These are phyloP conservation scores for Cyprinodon brontotheroides DNA, from an alignment of 2,113 vertebrate species.

Conservation along the genomic window DNA sequence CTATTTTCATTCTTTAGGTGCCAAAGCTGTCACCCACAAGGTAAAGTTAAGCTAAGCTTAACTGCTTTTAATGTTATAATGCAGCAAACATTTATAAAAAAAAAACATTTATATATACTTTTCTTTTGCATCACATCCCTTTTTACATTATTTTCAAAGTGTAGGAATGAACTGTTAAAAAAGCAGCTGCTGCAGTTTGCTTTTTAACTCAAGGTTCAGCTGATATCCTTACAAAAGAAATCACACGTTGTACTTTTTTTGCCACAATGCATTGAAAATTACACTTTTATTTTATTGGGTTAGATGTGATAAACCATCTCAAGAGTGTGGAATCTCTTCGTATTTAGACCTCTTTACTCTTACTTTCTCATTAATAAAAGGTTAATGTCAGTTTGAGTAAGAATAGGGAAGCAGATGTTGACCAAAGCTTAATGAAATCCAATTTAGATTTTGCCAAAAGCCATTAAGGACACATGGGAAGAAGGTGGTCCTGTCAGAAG, in stretches of 20 bases:
- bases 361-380: too few species aligned
- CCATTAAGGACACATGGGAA: too few species aligned
- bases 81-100: background rate
- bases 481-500: too few species aligned
- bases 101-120: background rate
- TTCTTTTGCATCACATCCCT: background rate
- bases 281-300: background rate
- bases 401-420: too few species aligned
- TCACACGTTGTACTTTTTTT: background rate
- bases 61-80: background rate
- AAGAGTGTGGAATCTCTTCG: background rate
- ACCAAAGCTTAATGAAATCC: too few species aligned
- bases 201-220: constrained; percentile 8
- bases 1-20: constrained; percentile 44
- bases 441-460: too few species aligned
- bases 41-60: background rate
- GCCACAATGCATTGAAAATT: background rate
- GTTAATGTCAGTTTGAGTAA: too few species aligned
- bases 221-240: background rate
- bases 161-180: constrained; percentile 13
- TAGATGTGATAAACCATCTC: background rate
- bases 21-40: constrained; percentile 30
- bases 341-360: background rate
- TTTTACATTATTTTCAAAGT: constrained; percentile 6
- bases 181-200: background rate